Evolutionary conservation across 2,797 vertebrate genomes (phyloP), one percentile per base, ranked within the genome.

Genomic region (Sebastes iracundus): DNA sequence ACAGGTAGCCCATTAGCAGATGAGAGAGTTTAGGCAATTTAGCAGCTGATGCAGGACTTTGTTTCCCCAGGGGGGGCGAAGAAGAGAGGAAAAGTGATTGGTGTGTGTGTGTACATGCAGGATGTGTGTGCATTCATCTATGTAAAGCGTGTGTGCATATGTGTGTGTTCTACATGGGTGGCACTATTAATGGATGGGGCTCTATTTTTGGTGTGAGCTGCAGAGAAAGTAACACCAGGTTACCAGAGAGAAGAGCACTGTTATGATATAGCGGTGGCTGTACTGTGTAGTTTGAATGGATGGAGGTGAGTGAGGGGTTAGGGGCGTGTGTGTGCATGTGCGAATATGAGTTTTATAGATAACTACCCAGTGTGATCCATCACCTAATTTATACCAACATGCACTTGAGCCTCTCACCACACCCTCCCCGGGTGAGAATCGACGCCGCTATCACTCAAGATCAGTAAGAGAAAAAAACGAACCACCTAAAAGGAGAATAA

Each of bases 31-130:
- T 86, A 79, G 88, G 89, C 83, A 91, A 92, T 92, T 93, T 91
- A 93, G 86, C 88, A 93, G 92, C 92, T 93, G 92, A 94, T 90
- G 91, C 90, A 88, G 87, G 89, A 94, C 86, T 88, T 87, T 71
- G 60, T 49, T 77, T 81, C 86, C 89, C 81, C 27, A 8, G 66
- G 86, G 88, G 80, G 52, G 28, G n/a, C 4, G 73, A 49, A 52
- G 9, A 76, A 56, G 52, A 82, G 53, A 79, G 61, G 59, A 27
- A 81, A 78, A 77, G 42, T 28, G 77, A 85, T 78, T 80, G 72
- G 35, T 42, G 58, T 23, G 27, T 32, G 56, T 32, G 33, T 4
- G 64, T 16, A 38, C 25, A 72, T 72, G 67, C 69, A 52, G 38
- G 69, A 49, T 80, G 78, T 82, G 81, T 38, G 75, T 75, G 62